A percentile compares a stretch with the other conserved stretches of the same genome.
These are phyloP conservation scores for Corydoras maculifer DNA, from an alignment of 2,113 vertebrate species.

Conservation along the genomic window DNA sequence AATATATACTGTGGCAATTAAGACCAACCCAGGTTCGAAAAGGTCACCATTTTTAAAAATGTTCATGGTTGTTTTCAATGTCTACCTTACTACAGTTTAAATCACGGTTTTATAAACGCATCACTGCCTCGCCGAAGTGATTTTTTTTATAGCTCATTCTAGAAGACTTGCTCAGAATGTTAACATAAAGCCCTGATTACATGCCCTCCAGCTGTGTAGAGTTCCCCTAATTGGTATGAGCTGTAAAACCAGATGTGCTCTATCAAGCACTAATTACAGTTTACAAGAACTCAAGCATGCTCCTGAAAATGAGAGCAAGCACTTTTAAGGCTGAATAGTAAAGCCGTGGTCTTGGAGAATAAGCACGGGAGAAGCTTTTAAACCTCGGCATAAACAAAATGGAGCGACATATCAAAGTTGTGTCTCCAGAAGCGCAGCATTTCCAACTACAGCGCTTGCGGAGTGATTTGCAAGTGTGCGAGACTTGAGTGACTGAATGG, in stretches of 20 bases:
- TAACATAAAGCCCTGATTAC: conserved; percentile 11
- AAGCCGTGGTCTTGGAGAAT: conserved; percentile 1
- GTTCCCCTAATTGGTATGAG: conserved; percentile 36
- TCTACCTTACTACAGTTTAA: too few relatives aligned
- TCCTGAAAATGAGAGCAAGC: conserved; percentile 9
- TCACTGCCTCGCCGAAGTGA: too few relatives aligned
- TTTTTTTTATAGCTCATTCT: background rate
- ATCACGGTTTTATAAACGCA: too few relatives aligned
- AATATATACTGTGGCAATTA: too few relatives aligned
- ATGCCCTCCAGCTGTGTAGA: conserved; percentile 21
- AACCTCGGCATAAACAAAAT: conserved; percentile 41
- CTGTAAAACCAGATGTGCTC: conserved; percentile 36
- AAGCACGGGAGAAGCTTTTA: conserved; percentile 30
- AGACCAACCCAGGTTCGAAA: too few relatives aligned
- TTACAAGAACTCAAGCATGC: conserved; percentile 36
- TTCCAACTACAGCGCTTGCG: conserved; percentile 14
- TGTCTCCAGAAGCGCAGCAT: conserved; percentile 21
- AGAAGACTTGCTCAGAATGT: background rate
- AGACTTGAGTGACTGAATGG: background rate
- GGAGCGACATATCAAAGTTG: conserved; percentile 47
- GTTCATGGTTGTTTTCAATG: too few relatives aligned
- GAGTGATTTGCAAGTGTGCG: conserved; percentile 1
- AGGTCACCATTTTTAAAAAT: too few relatives aligned
- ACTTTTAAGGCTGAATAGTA: background rate
- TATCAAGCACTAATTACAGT: conserved; percentile 38